A percentile compares a stretch with the other conserved stretches of the same genome.
phyloP scores from a whole-genome alignment of 2,797 vertebrate genomes.

The Chaetophractus vellerosus region DNA sequence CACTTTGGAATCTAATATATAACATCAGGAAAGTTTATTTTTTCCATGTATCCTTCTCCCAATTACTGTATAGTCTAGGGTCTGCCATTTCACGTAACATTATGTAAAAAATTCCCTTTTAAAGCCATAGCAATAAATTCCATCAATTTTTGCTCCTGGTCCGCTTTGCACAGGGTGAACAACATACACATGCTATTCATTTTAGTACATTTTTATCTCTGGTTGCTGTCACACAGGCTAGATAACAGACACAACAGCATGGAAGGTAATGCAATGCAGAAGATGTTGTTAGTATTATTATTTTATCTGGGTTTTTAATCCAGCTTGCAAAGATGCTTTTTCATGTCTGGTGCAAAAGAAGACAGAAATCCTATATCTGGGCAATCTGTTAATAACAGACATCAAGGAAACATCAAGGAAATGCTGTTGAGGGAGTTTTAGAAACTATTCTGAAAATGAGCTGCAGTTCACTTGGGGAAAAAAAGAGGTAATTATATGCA shows the following conservation, averaged over 20 bases:
- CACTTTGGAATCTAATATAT: constrained; percentile 84
- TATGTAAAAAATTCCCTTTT: constrained; percentile 83
- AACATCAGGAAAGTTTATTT: constrained; percentile 89
- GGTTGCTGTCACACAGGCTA: constrained; percentile 88
- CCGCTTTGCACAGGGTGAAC: constrained; percentile 87
- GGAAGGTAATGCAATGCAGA: constrained; percentile 86
- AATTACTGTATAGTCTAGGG: constrained; percentile 84
- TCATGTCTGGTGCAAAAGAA: constrained; percentile 88
- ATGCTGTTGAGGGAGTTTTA: constrained; percentile 85
- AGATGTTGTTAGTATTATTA: constrained; percentile 88
- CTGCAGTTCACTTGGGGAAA: constrained; percentile 75
- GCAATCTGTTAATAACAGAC: constrained; percentile 91
- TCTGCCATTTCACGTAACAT: constrained; percentile 88
- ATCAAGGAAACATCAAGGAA: constrained; percentile 88
- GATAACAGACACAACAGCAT: constrained; percentile 89
- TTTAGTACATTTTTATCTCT: constrained; percentile 88
- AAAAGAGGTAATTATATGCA: constrained; percentile 84
- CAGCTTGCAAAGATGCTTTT: constrained; percentile 90
- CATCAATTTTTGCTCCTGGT: constrained; percentile 80
- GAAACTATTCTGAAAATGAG: constrained; percentile 84
- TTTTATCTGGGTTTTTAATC: constrained; percentile 90
- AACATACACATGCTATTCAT: constrained; percentile 89
- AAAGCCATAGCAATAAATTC: constrained; percentile 81
- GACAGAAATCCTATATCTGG: constrained; percentile 88
- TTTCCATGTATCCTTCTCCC: constrained; percentile 85